Evolutionary conservation across 2,888 invertebrate genomes (phyloP), one percentile per base, ranked within the genome.

Genomic region (Ennomos fuscantarius): DNA sequence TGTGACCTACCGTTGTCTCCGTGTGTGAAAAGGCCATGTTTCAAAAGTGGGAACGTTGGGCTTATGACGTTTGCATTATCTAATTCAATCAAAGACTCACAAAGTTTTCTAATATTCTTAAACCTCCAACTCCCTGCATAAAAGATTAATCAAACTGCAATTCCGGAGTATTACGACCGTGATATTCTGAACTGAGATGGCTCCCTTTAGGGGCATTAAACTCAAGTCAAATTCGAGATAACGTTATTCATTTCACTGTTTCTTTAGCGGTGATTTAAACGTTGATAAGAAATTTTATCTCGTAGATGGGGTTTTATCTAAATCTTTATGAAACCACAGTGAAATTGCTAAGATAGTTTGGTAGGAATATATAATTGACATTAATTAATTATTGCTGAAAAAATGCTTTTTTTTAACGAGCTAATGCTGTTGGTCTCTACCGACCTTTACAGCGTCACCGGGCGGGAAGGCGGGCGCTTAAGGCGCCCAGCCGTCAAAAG

Each of bases 131-230:
- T 24, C 24, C 24, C 24, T 50, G 24, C 46, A 53, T 42, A 44
- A 45, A 45, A 55, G 37, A 62, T 61, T 63, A 64, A 71, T 71
- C 61, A 64, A 62, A 73, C 49, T 70, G 67, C 68, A 73, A 64
- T 67, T 68, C 61, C 53, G 67, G 64, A 57, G 47, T 37, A 61
- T 56, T 63, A 65, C 54, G 41, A 49, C 8, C 45, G 33, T 15
- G 32, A 35, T 39, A 11, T 40, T 42, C 43, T 3, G 45, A 36
- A 36, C 24, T 13, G 43, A 40, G 55, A 50, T 54, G 39, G 37
- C 36, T 43, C 47, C 37, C 54, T 42, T 24, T 9, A 41, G 39
- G 50, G 41, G 33, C 50, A 32, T 35, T 53, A 58, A 59, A 49
- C 13, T 39, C 33, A 36, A 36, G 12, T 47, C 40, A 44, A 34